Base-by-base conservation (phyloP, 2,888 invertebrate species). In the Poecilus cupreus region DNA sequence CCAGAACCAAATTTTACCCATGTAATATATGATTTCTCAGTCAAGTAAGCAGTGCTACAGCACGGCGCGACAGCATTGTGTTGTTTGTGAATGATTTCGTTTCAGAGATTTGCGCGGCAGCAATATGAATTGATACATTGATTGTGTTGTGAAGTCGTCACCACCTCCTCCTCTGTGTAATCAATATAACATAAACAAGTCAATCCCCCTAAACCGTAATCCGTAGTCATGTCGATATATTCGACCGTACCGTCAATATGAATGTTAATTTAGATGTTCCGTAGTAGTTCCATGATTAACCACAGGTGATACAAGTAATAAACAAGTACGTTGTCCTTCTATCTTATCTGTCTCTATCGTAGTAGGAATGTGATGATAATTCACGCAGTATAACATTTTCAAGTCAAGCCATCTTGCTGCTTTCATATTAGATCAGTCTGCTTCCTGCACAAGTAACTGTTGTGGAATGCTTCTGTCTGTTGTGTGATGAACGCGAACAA, bases 91-190 rank as follows among this genome's bases (percentile, higher is more conserved):
- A 75, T 72, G 75, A 77, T 74, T 81, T 72, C 77, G 77, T 82
- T 80, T 49, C 80, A 70, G 76, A 77, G 70, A 72, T 82, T 57
- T 76, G 43, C 81, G 85, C 87, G 86, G 88, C 88, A 88, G 89
- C 89, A 89, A 89, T 88, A 89, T 88, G 88, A 88, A 89, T 88
- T 88, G 88, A 88, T 87, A 87, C 88, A 87, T 87, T 88, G 87
- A 87, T 86, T 88, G 87, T 88, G 87, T 87, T 83, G 82, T 83
- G 84, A 85, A 83, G 85, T 86, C 84, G 82, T 85, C 85, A 85
- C 86, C 85, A 86, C 86, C 84, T 84, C 82, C 83, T 85, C 83
- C 84, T 85, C 83, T 84, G 49, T 79, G 51, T 79, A 79, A 82
- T 46, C 46, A 72, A 46, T 72, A 72, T 24, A 72, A 72, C 26